Evolutionary conservation across 2,797 vertebrate species (phyloP), one percentile per base, ranked within the genome.

Genomic region (Smutsia gigantea): DNA sequence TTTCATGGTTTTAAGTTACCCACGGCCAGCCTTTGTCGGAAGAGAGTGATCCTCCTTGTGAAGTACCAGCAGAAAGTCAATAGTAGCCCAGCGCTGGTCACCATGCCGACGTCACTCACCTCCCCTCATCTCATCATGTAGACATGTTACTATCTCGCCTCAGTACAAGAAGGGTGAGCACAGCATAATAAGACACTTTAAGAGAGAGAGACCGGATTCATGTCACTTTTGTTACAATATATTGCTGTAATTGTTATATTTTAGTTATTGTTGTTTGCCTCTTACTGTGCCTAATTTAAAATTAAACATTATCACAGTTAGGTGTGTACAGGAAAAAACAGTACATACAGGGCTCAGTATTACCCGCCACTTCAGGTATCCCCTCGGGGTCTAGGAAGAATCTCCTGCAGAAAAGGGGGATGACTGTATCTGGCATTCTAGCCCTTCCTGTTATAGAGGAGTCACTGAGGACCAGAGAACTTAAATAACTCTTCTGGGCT

Each of bases 101-200:
- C 31, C 2, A 13, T 1, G 10, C 49, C 11, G 1, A 3, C 18
- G 3, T 51, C 19, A 19, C 21, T n/a, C 29, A 11, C 31, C 42
- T n/a, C 31, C n/a, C 18, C 13, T 1, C 19, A n/a, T 13, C 31
- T 53, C 46, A 0, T 12, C 46, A n/a, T 18, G 17, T 29, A 15
- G 27, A 4, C 0, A 21, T 69, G 23, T 39, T 13, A 25, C 23
- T 11, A 23, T 39, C 66, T 46, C 27, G 25, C 19, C 4, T 51
- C 31, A 0, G 51, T 49, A 23, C 74, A 14, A 25, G 74, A 53
- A 53, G 49, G 6, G 46, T 12, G 18, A 49, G 49, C 21, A 29
- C 31, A 18, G 31, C 21, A 23, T 18, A 13, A 5, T 7, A 75
- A 2, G 49, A 31, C 12, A 51, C 46, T 49, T 12, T 10, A 46